Percentiles rank a stretch among this genome's conserved stretches.
These are phyloP conservation scores for Linepithema humile DNA, from an alignment of 1,140 invertebrate species.

Conservation along the genomic window DNA sequence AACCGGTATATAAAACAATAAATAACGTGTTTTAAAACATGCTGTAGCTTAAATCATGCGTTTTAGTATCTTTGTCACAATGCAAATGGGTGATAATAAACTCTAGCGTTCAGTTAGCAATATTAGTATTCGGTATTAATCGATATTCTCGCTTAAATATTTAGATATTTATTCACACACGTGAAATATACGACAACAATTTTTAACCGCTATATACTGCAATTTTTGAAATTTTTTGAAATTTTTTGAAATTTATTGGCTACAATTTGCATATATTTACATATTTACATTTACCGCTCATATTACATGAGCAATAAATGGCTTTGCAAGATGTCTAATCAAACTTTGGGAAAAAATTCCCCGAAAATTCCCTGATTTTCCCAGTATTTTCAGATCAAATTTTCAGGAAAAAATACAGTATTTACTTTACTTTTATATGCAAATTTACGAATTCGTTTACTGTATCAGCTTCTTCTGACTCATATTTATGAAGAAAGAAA, in stretches of 20 bases:
- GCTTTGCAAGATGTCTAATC: too few species aligned
- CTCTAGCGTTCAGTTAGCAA: neutral
- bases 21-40: constrained; percentile 7
- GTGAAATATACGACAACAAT: neutral
- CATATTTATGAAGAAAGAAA: too few species aligned
- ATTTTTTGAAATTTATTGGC: neutral
- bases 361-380: too few species aligned
- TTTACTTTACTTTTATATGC: too few species aligned
- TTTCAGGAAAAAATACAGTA: too few species aligned
- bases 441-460: too few species aligned
- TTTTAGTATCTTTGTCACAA: neutral
- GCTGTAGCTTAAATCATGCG: constrained; percentile 3
- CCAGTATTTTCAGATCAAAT: too few species aligned
- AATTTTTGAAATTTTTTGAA: neutral
- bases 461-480: too few species aligned
- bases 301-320: neutral
- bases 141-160: neutral
- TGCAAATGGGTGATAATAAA: neutral
- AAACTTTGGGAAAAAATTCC: too few species aligned
- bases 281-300: too few species aligned
- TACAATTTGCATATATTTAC: constrained; percentile 17
- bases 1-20: constrained; percentile 13
- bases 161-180: too few species aligned
- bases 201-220: neutral
- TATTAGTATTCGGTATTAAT: neutral